A percentile compares a stretch with the other conserved stretches of the same genome.
Conservation (phyloP, 2,113 vertebrate species). For the Siniperca chuatsi region DNA sequence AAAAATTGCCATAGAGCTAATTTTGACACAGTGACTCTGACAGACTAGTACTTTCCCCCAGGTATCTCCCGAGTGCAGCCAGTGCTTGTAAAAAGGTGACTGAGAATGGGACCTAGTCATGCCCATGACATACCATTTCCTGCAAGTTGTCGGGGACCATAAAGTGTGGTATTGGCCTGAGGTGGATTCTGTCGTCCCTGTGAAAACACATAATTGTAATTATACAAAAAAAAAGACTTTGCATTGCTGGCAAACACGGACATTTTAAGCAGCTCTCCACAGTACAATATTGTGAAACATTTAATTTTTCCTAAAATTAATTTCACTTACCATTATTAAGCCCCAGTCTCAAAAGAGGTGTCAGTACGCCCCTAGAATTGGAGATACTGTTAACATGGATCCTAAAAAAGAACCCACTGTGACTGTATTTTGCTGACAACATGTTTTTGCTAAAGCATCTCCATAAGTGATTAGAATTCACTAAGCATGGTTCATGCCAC, state of each 20-base stretch:
- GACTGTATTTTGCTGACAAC: neutral
- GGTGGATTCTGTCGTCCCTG: neutral
- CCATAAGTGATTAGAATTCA: conserved; percentile 55
- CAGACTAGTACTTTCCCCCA: neutral
- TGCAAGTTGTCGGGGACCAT: neutral
- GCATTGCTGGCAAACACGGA: neutral
- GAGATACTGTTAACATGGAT: neutral
- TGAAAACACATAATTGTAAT: neutral
- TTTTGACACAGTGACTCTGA: too few species aligned
- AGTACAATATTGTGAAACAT: neutral
- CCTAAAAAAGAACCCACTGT: neutral
- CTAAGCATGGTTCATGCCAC: conserved; percentile 38
- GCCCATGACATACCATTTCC: neutral
- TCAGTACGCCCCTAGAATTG: neutral
- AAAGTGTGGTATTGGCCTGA: neutral
- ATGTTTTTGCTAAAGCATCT: neutral
- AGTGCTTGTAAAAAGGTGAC: neutral
- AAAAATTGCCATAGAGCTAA: too few species aligned
- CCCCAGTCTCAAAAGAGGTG: neutral
- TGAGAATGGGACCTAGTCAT: neutral
- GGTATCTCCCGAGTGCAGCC: neutral
- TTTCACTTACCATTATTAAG: neutral
- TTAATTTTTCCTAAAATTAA: neutral
- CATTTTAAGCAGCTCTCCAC: neutral
- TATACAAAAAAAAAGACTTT: neutral